A percentile compares a stretch with the other conserved stretches of the same genome.
These are phyloP conservation scores for Vanessa cardui DNA, from an alignment of 2,888 invertebrate genomes.

Conservation along the genomic window DNA sequence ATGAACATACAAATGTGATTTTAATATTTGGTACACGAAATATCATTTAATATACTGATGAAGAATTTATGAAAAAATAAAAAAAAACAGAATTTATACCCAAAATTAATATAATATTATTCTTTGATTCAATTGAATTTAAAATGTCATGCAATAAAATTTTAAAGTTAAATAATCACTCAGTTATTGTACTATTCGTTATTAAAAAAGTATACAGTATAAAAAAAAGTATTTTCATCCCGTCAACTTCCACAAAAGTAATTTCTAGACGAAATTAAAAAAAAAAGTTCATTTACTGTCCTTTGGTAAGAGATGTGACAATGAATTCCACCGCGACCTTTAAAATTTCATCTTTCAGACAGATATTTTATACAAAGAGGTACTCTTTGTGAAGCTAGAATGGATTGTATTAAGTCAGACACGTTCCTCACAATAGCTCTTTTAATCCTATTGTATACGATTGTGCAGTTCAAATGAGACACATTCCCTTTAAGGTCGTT, in stretches of 20 bases:
- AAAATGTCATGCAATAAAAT: no score
- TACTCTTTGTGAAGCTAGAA: conserved; percentile 39
- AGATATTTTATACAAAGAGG: conserved; percentile 37
- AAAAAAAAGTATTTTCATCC: background rate
- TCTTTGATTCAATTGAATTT: no score
- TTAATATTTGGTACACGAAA: no score
- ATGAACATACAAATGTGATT: no score
- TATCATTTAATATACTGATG: no score
- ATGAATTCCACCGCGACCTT: conserved; percentile 31
- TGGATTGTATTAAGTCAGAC: conserved; percentile 61
- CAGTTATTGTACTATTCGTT: no score
- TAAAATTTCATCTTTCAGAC: conserved; percentile 37
- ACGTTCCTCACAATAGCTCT: conserved; percentile 61
- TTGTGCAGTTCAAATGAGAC: conserved; percentile 39
- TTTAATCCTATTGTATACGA: conserved; percentile 57
- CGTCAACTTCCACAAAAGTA: background rate
- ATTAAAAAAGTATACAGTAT: no score
- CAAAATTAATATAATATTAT: no score
- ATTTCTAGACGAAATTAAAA: background rate
- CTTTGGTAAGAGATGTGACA: conserved; percentile 19
- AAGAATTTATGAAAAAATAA: no score
- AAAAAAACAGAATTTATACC: no score
- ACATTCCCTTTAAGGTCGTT: conserved; percentile 40
- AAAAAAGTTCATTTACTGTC: background rate
- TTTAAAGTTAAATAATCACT: no score